Percentiles rank a stretch among this genome's conserved stretches.
phyloP scores from a whole-genome alignment of 2,113 vertebrate species.

The Uropsilus gracilis region DNA sequence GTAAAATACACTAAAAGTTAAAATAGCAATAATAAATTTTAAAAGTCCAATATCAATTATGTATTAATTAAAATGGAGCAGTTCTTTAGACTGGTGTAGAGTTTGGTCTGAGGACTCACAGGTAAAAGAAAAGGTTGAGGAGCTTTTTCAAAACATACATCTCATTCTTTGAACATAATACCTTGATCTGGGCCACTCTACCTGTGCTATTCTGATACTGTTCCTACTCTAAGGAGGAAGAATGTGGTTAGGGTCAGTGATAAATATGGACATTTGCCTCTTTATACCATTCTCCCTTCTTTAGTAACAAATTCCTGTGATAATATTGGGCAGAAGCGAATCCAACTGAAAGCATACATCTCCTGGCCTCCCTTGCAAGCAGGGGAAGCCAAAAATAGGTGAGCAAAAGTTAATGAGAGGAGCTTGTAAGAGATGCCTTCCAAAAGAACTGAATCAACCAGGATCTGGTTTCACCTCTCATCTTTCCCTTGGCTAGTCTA shows the following conservation, averaged over 20 bases:
- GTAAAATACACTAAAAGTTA: background rate
- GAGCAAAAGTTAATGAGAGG: background rate
- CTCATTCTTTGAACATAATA: background rate
- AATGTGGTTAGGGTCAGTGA: background rate
- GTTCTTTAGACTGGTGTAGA: background rate
- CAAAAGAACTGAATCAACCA: background rate
- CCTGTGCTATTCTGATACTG: background rate
- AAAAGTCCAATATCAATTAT: background rate
- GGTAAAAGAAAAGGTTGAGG: background rate
- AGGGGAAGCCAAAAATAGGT: background rate
- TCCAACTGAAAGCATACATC: background rate
- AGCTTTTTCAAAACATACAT: background rate
- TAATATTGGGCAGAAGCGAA: background rate
- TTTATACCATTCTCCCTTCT: background rate
- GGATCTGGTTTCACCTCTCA: background rate
- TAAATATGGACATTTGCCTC: background rate
- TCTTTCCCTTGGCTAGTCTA: background rate
- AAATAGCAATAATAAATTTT: background rate
- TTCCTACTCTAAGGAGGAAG: background rate
- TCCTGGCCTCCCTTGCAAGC: background rate
- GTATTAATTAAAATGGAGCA: background rate
- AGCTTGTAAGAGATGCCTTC: background rate
- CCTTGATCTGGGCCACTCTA: background rate
- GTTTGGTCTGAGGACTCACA: background rate
- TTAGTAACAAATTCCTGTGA: background rate